A percentile compares a stretch with the other conserved stretches of the same genome.
phyloP scores from a whole-genome alignment of 2,113 vertebrate genomes.

The Vombatus ursinus region DNA sequence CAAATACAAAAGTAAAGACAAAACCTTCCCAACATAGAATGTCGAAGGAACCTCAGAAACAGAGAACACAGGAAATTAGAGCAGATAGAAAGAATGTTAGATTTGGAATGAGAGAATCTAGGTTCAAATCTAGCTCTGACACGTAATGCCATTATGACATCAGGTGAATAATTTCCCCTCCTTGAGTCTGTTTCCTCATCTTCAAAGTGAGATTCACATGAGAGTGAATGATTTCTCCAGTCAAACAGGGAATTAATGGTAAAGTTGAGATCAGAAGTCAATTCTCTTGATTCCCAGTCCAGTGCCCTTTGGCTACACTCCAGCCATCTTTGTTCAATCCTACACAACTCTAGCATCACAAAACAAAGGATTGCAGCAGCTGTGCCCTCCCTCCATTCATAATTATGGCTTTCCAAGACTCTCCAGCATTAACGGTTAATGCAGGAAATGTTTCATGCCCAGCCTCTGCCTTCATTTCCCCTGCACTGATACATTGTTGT shows the following conservation, averaged over 20 bases:
- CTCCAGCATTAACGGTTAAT: slow-evolving; percentile 26
- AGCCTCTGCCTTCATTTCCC: slow-evolving; percentile 47
- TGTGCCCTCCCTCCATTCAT: background rate
- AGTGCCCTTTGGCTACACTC: background rate
- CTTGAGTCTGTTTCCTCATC: background rate
- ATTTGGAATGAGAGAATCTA: background rate
- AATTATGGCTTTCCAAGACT: slow-evolving; percentile 38
- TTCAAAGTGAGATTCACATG: background rate
- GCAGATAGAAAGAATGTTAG: background rate
- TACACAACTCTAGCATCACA: background rate
- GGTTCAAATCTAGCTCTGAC: background rate
- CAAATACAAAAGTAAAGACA: background rate
- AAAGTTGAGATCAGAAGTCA: background rate
- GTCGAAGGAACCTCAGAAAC: background rate
- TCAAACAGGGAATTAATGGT: background rate
- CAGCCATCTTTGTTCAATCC: background rate
- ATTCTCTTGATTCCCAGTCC: background rate
- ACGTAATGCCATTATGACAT: background rate
- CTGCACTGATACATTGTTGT: slow-evolving; percentile 47
- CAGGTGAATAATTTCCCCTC: background rate
- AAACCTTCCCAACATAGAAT: background rate
- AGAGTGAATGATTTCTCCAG: background rate
- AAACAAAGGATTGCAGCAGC: background rate
- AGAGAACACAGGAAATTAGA: background rate
- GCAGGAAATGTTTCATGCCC: slow-evolving; percentile 10